These are phyloP conservation scores for Prunella himalayana DNA, from an alignment of 2,113 vertebrate species.

Conservation along the genomic window DNA sequence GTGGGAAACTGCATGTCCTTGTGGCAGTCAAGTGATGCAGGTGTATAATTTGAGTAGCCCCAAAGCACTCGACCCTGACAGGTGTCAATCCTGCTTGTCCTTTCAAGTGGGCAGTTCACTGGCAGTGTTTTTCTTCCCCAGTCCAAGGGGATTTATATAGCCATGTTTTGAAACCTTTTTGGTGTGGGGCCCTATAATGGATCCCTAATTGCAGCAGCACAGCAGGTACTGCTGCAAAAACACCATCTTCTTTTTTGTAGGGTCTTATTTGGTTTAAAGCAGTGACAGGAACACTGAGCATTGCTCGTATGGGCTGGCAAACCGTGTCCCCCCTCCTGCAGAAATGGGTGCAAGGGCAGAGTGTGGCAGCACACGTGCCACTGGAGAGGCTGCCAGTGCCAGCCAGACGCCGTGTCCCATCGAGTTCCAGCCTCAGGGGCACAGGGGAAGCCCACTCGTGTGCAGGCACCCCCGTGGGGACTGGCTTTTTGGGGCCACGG, in stretches of 20 bases:
- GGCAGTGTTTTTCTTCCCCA: neutral
- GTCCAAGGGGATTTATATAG: neutral
- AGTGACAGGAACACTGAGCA: neutral
- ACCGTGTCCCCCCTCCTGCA: neutral
- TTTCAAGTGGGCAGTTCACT: neutral
- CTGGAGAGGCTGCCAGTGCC: neutral
- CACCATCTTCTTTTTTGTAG: neutral
- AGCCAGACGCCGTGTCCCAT: rapidly evolving
- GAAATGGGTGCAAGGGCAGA: neutral
- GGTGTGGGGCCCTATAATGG: neutral
- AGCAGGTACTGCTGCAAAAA: neutral
- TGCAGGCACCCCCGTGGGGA: neutral
- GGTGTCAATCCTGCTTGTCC: neutral
- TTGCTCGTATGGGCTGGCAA: neutral
- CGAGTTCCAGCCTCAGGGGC: neutral
- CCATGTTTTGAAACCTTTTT: neutral
- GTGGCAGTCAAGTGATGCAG: neutral
- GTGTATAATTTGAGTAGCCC: neutral
- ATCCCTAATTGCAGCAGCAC: neutral
- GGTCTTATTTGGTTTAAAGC: neutral
- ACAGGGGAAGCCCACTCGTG: rapidly evolving
- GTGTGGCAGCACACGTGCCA: neutral
- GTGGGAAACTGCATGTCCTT: neutral
- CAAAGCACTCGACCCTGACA: neutral
- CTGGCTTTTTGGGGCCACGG: rapidly evolving